phyloP scores from a whole-genome alignment of 2,888 invertebrate genomes.

The Hetaerina titia region DNA sequence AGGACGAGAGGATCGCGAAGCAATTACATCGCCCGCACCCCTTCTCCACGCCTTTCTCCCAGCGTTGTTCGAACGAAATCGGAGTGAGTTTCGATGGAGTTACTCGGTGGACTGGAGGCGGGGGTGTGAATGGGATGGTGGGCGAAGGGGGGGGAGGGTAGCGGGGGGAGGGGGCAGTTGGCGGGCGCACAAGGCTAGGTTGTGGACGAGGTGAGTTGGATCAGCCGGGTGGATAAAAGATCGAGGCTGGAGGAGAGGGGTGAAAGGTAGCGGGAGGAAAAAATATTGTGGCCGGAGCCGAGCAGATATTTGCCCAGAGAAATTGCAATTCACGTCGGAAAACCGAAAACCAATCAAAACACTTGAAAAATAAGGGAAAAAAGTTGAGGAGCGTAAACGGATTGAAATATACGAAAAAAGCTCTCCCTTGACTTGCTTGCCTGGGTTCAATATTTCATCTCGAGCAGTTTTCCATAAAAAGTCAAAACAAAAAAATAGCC shows the following conservation, averaged over 20 bases:
- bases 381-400: neutral
- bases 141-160: neutral
- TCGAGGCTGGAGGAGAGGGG: neutral
- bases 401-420: neutral
- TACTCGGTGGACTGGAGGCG: neutral
- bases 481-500: neutral
- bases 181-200: neutral
- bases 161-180: neutral
- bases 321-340: conserved; percentile 33
- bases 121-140: neutral
- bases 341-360: conserved; percentile 42
- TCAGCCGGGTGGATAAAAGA: neutral
- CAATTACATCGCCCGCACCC: neutral
- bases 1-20: neutral
- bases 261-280: neutral
- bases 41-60: neutral
- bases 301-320: conserved; percentile 6
- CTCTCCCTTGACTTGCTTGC: neutral
- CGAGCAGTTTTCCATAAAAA: conserved; percentile 21
- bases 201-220: neutral
- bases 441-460: conserved; percentile 21
- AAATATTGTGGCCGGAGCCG: neutral
- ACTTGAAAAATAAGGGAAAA: conserved; percentile 45
- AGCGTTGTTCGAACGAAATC: neutral
- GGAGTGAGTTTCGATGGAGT: neutral